Base-by-base conservation (phyloP, 2,797 vertebrate genomes). In the Gouania willdenowi region DNA sequence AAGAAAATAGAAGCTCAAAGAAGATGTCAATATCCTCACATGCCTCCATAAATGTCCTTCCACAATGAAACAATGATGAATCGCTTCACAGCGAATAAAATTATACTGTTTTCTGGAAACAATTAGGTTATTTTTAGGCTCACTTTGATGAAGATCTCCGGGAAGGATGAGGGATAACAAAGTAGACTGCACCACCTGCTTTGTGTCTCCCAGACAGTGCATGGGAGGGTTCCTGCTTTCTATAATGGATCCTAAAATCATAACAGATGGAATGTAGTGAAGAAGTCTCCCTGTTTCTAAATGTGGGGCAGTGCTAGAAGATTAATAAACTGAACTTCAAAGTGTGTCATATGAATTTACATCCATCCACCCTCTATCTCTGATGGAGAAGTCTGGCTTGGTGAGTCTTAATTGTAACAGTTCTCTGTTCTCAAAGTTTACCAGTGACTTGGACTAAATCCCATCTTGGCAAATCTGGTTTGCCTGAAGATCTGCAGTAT, bases 21-120 rank as follows among this genome's bases (percentile, higher is more conserved):
- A 61, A 22, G 9, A 21, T 56, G 39, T 61, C 54, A 56, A 34
- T 60, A 52, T 52, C 8, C 10, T 10, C 9, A 24, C 3, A 10
- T 17, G 9, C 30, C 28, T 46, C 17, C 14, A 14, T 17, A 37
- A 42, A 41, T n/a, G 18, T 14, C 5, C 21, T 56, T 27, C 11
- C 22, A 23, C 22, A 20, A 4, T 20, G 53, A 11, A 36, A 23
- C 18, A 8, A 8, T 2, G 11, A 23, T 16, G 25, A 14, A 43
- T 36, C 9, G 19, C 10, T 19, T 8, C 4, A 14, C 25, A 23
- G 20, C 5, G 2, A 13, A 2, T 5, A 29, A 13, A 26, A 16
- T 8, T 16, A n/a, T 21, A 10, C 23, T 26, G 10, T 13, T 4
- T 25, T 19, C 9, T 19, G 10, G 1, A 32, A 41, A 19, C 12